These are phyloP conservation scores for Gasterosteus nipponicus DNA, from an alignment of 2,113 vertebrate genomes.

Conservation along the genomic window DNA sequence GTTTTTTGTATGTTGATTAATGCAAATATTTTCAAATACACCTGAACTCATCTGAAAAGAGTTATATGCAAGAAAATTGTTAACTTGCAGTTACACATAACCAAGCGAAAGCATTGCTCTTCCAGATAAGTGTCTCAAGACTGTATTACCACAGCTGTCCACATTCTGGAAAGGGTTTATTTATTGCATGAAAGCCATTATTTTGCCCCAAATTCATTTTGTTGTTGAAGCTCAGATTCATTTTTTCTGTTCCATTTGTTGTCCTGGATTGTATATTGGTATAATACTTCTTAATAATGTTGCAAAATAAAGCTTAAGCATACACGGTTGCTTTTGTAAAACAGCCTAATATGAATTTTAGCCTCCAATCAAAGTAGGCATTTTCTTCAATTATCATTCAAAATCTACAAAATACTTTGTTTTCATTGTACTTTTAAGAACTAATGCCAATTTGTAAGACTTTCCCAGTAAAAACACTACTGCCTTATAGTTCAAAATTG, in stretches of 20 bases:
- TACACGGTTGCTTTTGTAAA: background rate
- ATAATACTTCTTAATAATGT: background rate
- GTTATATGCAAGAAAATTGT: background rate
- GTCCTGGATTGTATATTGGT: background rate
- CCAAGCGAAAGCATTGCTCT: constrained; percentile 11
- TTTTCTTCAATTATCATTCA: constrained; percentile 38
- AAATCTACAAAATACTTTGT: constrained; percentile 12
- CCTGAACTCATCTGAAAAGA: background rate
- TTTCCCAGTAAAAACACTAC: background rate
- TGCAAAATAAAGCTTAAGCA: background rate
- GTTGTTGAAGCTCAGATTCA: background rate
- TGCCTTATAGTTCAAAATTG: background rate
- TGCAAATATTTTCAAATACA: background rate
- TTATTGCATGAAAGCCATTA: background rate
- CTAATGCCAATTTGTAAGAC: too few species aligned
- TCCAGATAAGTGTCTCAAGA: constrained; percentile 2
- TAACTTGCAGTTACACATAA: background rate
- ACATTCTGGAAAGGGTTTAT: background rate
- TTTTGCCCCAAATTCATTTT: background rate
- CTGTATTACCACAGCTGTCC: background rate
- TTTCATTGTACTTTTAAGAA: background rate
- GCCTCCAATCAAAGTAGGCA: constrained; percentile 5
- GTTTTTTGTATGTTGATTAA: background rate
- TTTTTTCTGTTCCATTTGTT: background rate
- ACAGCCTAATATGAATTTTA: constrained; percentile 44